Evolutionary conservation across 2,113 vertebrate species (phyloP).

Genomic region (Micromys minutus): DNA sequence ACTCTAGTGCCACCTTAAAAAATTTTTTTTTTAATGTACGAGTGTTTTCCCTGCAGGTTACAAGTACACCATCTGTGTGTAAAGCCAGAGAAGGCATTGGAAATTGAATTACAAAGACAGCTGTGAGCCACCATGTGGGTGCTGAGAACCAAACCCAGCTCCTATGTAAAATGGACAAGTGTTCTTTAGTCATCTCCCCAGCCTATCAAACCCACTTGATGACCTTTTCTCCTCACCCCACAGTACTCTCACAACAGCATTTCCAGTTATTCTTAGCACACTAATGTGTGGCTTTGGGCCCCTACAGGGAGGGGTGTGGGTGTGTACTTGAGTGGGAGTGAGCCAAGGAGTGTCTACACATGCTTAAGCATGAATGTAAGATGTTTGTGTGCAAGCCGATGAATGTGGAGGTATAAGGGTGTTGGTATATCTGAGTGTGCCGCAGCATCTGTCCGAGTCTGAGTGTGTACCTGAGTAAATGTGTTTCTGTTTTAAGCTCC

Average conservation of each 20-base stretch:
- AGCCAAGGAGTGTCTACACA: background rate
- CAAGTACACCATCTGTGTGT: background rate
- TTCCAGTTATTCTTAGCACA: background rate
- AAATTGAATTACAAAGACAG: background rate
- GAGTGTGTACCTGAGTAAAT: background rate
- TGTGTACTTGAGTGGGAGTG: background rate
- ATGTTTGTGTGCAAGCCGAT: background rate
- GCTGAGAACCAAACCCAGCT: background rate
- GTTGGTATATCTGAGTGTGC: background rate
- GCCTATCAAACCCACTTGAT: background rate
- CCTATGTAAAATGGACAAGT: background rate
- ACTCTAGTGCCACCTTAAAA: too few relatives aligned
- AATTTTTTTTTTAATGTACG: background rate
- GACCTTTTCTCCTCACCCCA: background rate
- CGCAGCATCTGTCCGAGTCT: background rate
- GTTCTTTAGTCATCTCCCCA: background rate
- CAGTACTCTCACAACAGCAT: background rate
- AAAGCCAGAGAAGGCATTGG: background rate
- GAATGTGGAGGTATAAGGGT: background rate
- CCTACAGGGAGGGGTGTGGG: background rate
- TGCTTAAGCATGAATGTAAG: background rate
- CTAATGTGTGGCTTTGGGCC: background rate
- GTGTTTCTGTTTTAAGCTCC: background rate
- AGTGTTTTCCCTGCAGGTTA: background rate
- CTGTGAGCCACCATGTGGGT: background rate